These are phyloP conservation scores for Ciconia maguari DNA, from an alignment of 2,113 vertebrate genomes.

Conservation along the genomic window DNA sequence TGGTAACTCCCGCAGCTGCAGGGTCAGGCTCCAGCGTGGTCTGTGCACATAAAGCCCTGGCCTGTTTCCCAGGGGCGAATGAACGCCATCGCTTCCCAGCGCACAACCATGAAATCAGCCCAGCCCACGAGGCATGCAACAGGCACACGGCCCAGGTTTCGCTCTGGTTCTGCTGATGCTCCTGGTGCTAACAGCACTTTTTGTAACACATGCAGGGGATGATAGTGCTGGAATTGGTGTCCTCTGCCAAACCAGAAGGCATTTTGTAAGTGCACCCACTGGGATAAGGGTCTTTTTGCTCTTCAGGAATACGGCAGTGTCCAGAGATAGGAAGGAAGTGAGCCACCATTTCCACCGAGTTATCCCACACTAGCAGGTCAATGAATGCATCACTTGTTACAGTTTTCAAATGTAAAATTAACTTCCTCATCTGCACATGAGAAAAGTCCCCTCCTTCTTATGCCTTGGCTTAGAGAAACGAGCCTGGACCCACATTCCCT, in stretches of 20 bases:
- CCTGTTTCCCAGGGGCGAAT: not conserved
- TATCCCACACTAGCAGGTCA: no score
- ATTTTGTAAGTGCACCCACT: no score
- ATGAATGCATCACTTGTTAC: not conserved
- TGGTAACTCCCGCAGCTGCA: not conserved
- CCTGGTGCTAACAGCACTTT: not conserved
- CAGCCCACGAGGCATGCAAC: not conserved
- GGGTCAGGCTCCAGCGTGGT: not conserved
- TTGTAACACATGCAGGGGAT: not conserved
- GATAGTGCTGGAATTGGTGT: accelerated
- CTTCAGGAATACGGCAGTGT: not conserved
- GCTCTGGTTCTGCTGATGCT: not conserved
- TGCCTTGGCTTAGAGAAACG: not conserved
- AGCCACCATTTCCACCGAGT: not conserved
- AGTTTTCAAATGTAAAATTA: not conserved
- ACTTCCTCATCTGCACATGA: not conserved
- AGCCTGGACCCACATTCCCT: not conserved
- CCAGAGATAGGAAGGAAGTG: not conserved
- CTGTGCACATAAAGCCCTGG: no score
- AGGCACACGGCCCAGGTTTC: not conserved
- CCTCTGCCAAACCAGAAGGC: not conserved
- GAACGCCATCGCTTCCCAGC: accelerated
- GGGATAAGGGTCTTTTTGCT: not conserved
- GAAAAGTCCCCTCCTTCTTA: not conserved
- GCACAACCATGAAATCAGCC: not conserved